These are phyloP conservation scores for Thinocorus orbignyianus DNA, from an alignment of 2,113 vertebrate genomes.

Conservation along the genomic window DNA sequence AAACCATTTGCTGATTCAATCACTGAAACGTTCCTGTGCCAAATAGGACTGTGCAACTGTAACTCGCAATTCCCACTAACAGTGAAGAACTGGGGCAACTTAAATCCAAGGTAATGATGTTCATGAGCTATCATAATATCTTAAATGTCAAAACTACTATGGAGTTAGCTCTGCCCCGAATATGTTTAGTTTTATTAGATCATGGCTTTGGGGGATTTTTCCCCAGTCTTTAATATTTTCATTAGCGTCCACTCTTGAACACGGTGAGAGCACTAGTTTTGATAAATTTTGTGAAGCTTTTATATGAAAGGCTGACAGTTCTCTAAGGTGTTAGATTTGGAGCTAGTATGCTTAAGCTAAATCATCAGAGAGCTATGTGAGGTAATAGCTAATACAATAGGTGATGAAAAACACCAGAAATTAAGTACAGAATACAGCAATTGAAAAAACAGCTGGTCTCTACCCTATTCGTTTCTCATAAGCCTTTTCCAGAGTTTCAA, in stretches of 20 bases:
- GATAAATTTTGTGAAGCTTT: background rate
- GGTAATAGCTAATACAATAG: background rate
- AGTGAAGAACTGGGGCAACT: background rate
- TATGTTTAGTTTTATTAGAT: background rate
- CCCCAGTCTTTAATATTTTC: background rate
- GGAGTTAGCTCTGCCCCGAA: background rate
- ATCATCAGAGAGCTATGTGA: background rate
- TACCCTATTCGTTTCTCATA: background rate
- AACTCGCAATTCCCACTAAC: background rate
- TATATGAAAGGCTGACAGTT: background rate
- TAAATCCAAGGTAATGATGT: background rate
- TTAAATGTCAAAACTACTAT: background rate
- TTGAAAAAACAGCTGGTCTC: background rate
- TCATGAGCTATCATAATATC: background rate
- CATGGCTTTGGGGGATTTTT: background rate
- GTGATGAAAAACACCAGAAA: background rate
- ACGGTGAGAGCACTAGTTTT: background rate
- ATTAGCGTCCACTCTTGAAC: background rate
- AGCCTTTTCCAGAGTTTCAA: background rate
- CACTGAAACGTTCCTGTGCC: background rate
- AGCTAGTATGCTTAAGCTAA: background rate
- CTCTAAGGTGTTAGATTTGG: background rate
- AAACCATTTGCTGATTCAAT: background rate
- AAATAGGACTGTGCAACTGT: background rate
- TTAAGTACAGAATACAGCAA: background rate